These are phyloP conservation scores for Octodonta nipae DNA, from an alignment of 2,888 invertebrate genomes.

Conservation along the genomic window DNA sequence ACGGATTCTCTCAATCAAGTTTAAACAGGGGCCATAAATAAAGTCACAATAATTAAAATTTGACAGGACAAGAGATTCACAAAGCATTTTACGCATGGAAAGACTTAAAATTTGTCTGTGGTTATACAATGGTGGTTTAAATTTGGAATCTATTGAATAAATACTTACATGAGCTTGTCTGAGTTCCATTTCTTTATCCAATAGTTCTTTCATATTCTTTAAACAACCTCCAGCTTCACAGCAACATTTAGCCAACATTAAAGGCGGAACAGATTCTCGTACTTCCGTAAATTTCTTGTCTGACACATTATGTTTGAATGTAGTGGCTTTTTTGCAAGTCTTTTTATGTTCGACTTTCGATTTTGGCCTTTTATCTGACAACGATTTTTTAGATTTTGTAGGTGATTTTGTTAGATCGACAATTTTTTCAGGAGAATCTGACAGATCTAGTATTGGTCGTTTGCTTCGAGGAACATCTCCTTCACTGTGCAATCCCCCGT, in stretches of 20 bases:
- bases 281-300: background rate
- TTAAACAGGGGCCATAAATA: too few relatives aligned
- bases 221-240: constrained; percentile 21
- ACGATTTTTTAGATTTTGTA: too few relatives aligned
- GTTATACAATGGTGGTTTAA: too few relatives aligned
- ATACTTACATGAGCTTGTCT: constrained; percentile 21
- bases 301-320: background rate
- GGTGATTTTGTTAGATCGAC: constrained; percentile 1
- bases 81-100: too few relatives aligned
- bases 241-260: constrained; percentile 19
- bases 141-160: too few relatives aligned
- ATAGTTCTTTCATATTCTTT: constrained; percentile 21
- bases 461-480: too few relatives aligned
- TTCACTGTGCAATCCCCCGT: too few relatives aligned
- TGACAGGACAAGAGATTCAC: too few relatives aligned
- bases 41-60: too few relatives aligned
- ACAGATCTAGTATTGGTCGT: too few relatives aligned
- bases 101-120: too few relatives aligned
- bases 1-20: too few relatives aligned
- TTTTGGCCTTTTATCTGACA: constrained; percentile 9
- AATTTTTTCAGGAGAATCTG: background rate
- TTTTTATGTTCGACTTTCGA: constrained; percentile 9
- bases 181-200: constrained; percentile 23
- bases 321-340: constrained; percentile 8
- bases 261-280: constrained; percentile 1